phyloP scores from a whole-genome alignment of 1,140 invertebrate species.

The Diorhabda elongata region DNA sequence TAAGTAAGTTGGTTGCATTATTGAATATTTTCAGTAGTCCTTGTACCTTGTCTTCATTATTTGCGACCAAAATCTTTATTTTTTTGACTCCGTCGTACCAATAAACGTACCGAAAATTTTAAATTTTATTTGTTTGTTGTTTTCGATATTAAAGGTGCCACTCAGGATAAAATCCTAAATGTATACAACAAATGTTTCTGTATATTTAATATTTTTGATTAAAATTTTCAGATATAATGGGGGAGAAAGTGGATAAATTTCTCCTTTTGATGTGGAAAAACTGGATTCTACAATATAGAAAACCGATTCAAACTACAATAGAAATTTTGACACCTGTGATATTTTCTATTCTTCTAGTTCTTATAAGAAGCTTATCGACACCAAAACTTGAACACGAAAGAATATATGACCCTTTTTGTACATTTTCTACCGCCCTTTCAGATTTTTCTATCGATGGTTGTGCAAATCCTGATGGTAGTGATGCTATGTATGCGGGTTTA shows the following conservation, averaged over 20 bases:
- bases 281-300: constrained; percentile 70
- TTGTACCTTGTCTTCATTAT: no score
- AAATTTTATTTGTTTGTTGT: background rate
- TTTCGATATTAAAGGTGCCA: background rate
- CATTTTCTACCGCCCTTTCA: constrained; percentile 12
- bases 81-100: no score
- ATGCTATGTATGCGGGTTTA: no score
- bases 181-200: no score
- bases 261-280: constrained; percentile 83
- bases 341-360: constrained; percentile 68
- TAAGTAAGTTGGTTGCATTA: no score
- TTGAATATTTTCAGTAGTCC: no score
- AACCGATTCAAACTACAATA: constrained; percentile 64
- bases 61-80: no score
- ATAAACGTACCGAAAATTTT: no score
- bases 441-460: no score
- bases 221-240: constrained; percentile 29
- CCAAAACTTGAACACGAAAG: constrained; percentile 22
- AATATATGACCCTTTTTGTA: constrained; percentile 42
- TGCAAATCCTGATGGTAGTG: no score
- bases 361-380: constrained; percentile 56
- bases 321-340: constrained; percentile 66
- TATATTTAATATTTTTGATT: no score
- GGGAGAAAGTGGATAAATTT: constrained; percentile 55
- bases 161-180: no score